Evolutionary conservation across 2,888 invertebrate genomes (phyloP), one percentile per base, ranked within the genome.

Genomic region (Mechanitis mazaeus): DNA sequence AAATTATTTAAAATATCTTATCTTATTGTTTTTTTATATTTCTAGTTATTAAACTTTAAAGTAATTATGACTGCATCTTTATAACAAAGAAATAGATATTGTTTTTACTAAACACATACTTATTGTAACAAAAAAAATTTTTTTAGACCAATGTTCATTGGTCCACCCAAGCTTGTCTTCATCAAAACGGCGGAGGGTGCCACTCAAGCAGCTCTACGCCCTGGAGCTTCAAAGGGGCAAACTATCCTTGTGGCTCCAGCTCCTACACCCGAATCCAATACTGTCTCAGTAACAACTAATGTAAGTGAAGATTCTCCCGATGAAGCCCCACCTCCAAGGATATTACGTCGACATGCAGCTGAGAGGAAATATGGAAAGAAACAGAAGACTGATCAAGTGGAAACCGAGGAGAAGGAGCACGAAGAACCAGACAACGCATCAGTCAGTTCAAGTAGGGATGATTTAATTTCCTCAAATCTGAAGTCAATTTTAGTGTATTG

Each of bases 81-180:
- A 20, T 20, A 20, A 20, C 20, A 20, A 20, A 20, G 20, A 20
- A 20, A 20, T 20, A 20, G 20, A 20, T 20, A 20, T 20, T 20
- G 20, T 20, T 20, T 20, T 20, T 20, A 20, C 20, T 20, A 20
- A 20, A 42, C 9, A 42, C 9, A 42, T 42, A 42, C 42, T 53
- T 11, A 33, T 46, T 55, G 1, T 28, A 31, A 33, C 33, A 35
- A 60, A 55, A 35, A 31, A 20, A 56, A 56, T 45, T 9, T 28
- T 20, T 56, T 56, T 73, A 88, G 91, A 60, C 90, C 90, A 60
- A 87, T 90, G 85, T 91, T 91, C 69, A 88, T 91, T 28, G 90
- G 90, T 1, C 91, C 91, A 3, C 91, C 91, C 3, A 91, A 91
- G 63, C 73, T 91, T 57, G 91, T 91, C 1, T 91, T 91, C 69